Evolutionary conservation across 2,888 invertebrate genomes (phyloP), one percentile per base, ranked within the genome.

Genomic region (Pogonocherus hispidulus): DNA sequence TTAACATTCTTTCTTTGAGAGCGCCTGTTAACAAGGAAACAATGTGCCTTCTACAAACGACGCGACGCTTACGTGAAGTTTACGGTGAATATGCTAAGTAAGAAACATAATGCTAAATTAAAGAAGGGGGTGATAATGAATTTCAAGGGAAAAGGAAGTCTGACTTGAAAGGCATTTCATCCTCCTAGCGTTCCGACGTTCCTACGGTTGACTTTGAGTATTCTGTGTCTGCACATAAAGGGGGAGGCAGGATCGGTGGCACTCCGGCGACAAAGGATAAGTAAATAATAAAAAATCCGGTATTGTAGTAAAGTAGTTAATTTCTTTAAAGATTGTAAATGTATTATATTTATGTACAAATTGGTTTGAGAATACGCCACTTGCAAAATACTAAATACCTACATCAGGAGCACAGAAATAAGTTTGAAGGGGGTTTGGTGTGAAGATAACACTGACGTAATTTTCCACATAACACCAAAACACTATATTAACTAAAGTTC

Each of bases 21-120:
- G 2, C 14, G 54, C 9, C 55, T 27, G 6, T 23, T 14, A 8
- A 6, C 8, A 23, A 16, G 18, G 27, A 1, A 51, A 16, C 27
- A 27, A 23, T 16, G 32, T 14, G n/a, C n/a, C n/a, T n/a, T n/a
- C n/a, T n/a, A n/a, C n/a, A n/a, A n/a, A n/a, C n/a, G 20, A 11
- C 11, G 6, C 16, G n/a, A 18, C n/a, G 4, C 16, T 44, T 44
- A 44, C 16, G 14, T 16, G 49, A 49, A 49, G 11, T 23, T 44
- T n/a, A 49, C 14, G 22, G n/a, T 49, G 23, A 20, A n/a, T 46
- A 6, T 46, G 46, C 16, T 46, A 46, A 51, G 6, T 51, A 51
- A 51, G 49, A 51, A 51, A 51, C 23, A 22, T 51, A 14, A n/a
- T 23, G 49, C 16, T 51, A 23, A 51, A 51, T 51, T 51, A 52